Base-by-base conservation (phyloP, 2,888 invertebrate species). In the Loripinus fragilis region DNA sequence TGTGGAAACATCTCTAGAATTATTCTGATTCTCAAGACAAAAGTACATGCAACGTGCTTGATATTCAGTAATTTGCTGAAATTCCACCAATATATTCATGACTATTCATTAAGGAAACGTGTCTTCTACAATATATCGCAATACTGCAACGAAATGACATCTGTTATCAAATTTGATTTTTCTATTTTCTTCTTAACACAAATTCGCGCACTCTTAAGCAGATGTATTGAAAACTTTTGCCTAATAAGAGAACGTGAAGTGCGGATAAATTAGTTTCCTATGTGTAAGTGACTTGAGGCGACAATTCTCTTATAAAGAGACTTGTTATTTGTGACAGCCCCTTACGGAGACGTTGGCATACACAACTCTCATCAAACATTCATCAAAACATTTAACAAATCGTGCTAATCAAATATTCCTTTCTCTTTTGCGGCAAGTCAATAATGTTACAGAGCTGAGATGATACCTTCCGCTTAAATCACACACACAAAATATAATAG, bases 321-420 rank as follows among this genome's bases (percentile, higher is more conserved):
- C 60, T 60, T 60, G 60, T 60, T 60, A 60, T 60, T 60, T 33
- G 60, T 60, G 60, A 60, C 60, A 60, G 60, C 8, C 2, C 25
- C 12, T 28, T 60, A 60, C 33, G 23, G 60, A 30, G 60, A 17
- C 15, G 33, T 60, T 60, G 60, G 33, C 60, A 60, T 33, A 60
- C 60, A 30, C 67, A 41, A 67, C 25, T 20, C 67, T 67, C 67
- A 67, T 67, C 67, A 70, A 70, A 52, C 38, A 70, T 55, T 70
- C 50, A 70, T 70, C 70, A 70, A 70, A 48, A 38, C 25, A 42
- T 70, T 48, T 52, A 70, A 70, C 70, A 52, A 70, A 55, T 70
- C 70, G 70, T 70, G 70, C 70, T 52, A 70, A 70, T 70, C 48
- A 70, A 70, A 70, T 70, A 70, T 70, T 70, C 52, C 55, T 48